Percentiles rank a stretch among this genome's conserved stretches.
Conservation (phyloP, 2,888 invertebrate genomes). For the Orthosia gothica region DNA sequence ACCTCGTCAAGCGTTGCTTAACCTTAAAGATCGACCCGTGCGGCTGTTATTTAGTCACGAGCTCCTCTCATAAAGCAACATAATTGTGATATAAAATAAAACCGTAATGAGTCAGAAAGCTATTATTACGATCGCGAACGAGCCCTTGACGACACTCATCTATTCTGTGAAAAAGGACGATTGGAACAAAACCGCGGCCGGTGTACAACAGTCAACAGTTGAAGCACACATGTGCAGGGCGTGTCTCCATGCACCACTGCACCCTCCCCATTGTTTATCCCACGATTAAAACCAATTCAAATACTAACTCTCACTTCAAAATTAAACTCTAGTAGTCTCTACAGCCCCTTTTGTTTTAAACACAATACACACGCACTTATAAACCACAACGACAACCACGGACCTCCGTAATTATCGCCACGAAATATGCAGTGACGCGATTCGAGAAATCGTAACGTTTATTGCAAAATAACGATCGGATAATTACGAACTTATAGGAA, state of each 20-base stretch:
- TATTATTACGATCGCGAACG: slow-evolving; percentile 62
- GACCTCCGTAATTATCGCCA: slow-evolving; percentile 66
- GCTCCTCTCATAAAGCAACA: slow-evolving; percentile 25
- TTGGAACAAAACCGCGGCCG: slow-evolving; percentile 64
- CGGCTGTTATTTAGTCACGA: too few species aligned
- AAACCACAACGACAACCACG: slow-evolving; percentile 75
- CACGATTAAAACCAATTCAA: slow-evolving; percentile 91
- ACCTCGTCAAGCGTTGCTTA: too few species aligned
- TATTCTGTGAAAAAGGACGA: slow-evolving; percentile 66
- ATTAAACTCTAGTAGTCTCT: slow-evolving; percentile 87
- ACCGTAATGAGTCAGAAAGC: slow-evolving; percentile 56
- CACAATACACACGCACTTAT: slow-evolving; percentile 86
- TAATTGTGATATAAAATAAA: slow-evolving; percentile 46
- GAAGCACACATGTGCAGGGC: slow-evolving; percentile 84
- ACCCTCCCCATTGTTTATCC: slow-evolving; percentile 90
- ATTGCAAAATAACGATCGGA: slow-evolving; percentile 71
- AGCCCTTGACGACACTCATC: slow-evolving; percentile 69
- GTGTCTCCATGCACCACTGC: slow-evolving; percentile 84
- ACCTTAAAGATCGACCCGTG: too few species aligned
- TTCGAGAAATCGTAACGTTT: slow-evolving; percentile 64
- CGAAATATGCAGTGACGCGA: slow-evolving; percentile 66
- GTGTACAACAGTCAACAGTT: slow-evolving; percentile 54
- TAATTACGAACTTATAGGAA: slow-evolving; percentile 60
- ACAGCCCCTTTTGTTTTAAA: slow-evolving; percentile 87
- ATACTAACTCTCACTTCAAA: slow-evolving; percentile 90